Percentiles rank a stretch among this genome's conserved stretches.
These are phyloP conservation scores for Acropora yongei DNA, from an alignment of 64 coral and sea anemone species.

Conservation along the genomic window DNA sequence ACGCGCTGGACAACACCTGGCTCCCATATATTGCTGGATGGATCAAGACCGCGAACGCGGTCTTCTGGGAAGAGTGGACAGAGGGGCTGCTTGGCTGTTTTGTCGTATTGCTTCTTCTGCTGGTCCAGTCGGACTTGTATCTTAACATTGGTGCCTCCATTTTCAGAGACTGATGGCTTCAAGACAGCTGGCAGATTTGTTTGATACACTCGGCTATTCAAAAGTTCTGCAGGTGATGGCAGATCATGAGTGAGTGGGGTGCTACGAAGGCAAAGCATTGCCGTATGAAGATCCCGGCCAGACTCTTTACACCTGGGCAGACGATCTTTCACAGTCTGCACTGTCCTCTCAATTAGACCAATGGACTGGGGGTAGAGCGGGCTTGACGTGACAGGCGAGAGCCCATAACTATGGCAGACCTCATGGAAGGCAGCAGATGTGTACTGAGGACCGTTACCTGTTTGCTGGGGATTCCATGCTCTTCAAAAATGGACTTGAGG, in stretches of 20 bases:
- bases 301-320: no score
- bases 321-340: conserved; percentile 37
- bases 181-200: background rate
- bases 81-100: conserved; percentile 13
- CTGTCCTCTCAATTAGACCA: conserved; percentile 53
- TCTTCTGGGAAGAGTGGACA: conserved; percentile 3
- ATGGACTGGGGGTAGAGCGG: conserved; percentile 22
- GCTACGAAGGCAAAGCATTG: no score
- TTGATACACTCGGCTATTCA: no score
- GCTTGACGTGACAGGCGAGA: no score
- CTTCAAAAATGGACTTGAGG: conserved; percentile 34
- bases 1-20: conserved; percentile 36
- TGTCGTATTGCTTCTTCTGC: conserved; percentile 30
- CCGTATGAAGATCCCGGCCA: no score
- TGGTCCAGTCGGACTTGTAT: conserved; percentile 16
- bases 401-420: no score
- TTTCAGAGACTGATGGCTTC: background rate
- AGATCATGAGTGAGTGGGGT: no score
- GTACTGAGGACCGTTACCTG: background rate
- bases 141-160: conserved; percentile 7
- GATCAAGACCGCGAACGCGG: conserved; percentile 34
- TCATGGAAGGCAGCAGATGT: background rate
- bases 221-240: no score
- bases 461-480: conserved; percentile 5
- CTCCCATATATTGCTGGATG: background rate